Base-by-base conservation (phyloP, 2,113 vertebrate species). In the Clarias gariepinus region DNA sequence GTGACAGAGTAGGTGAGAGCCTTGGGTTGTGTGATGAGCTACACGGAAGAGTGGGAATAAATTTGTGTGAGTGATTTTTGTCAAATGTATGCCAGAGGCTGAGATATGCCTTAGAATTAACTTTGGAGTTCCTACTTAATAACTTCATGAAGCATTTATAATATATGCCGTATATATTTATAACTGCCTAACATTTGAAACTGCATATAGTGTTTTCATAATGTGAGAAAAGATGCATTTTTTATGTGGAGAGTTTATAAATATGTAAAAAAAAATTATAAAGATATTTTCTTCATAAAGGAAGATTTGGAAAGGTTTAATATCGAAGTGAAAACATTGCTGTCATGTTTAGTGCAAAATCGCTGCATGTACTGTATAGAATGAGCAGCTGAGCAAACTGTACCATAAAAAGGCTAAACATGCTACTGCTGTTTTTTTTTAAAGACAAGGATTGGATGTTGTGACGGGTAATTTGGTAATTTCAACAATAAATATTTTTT, bases 391-490 rank as follows among this genome's bases (percentile, higher is more conserved):
- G 83, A 82, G 84, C 57, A 60, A 76, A 86, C 66, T 18, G 60
- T 82, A 19, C 86, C 74, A 76, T 79, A 53, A 87, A 90, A 90
- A 89, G 68, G 57, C 77, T 69, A 85, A 82, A 66, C 83, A 81
- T 86, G 77, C 60, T 74, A 36, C 33, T 36, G 33, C 33, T 36
- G 3, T 3, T 36, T 36, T n/a, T 60, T 55, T 60, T 28, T 80
- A 84, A 58, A 78, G 23, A 64, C 86, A 89, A 84, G 28, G 91
- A 91, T 88, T 73, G 71, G 92, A 91, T n/a, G 91, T 90, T 86
- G 88, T 81, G 88, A 88, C 91, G 90, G 71, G 73, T 28, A 52
- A 61, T 81, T 85, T 64, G 63, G 61, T 87, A 88, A 89, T 87
- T 85, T 87, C 85, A 88, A 81, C 85, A 86, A 57, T 23, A 18